Base-by-base conservation (phyloP, 2,797 vertebrate species). In the Anabas testudineus region DNA sequence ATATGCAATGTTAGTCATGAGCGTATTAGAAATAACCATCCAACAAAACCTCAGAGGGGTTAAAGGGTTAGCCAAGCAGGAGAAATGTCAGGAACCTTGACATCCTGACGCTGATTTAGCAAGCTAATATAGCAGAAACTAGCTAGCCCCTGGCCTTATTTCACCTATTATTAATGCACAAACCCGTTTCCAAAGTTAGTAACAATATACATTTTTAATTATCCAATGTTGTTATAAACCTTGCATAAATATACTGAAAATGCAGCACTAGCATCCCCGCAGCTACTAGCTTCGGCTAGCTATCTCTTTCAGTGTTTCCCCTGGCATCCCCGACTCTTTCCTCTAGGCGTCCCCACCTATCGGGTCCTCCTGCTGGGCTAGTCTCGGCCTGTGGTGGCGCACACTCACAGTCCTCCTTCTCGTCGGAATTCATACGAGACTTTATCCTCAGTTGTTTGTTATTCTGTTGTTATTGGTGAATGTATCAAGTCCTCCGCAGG, bases 371-470 rank as follows among this genome's bases (percentile, higher is more conserved):
- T 56, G 82, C 82, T 42, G 91, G 90, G 90, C 86, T 90, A 15
- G 72, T 84, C 85, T 93, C 88, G 90, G 94, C 94, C 94, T 94
- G 93, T 90, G 93, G 91, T 91, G 93, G 91, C 93, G 93, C 88
- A 94, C 94, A 94, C 94, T 94, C 92, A 93, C 93, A 91, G 90
- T 93, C 91, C 91, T 92, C 88, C 87, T 93, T 84, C 92, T 93
- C 89, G 82, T 94, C 94, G 92, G 94, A 58, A 94, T 93, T 94
- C 93, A 94, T 94, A 92, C 94, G 94, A 93, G 88, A 91, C 91
- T 92, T 87, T 90, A 64, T 93, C 88, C 90, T 77, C 91, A 54
- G 82, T 74, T 83, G 85, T 90, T 83, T 60, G 81, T 67, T 53
- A 81, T 85, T 42, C 83, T 81, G 77, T 39, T 67, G 85, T 83